Percentiles rank a stretch among this genome's conserved stretches.
These are phyloP conservation scores for Sphaerophoria taeniata DNA, from an alignment of 2,888 invertebrate genomes.

Conservation along the genomic window DNA sequence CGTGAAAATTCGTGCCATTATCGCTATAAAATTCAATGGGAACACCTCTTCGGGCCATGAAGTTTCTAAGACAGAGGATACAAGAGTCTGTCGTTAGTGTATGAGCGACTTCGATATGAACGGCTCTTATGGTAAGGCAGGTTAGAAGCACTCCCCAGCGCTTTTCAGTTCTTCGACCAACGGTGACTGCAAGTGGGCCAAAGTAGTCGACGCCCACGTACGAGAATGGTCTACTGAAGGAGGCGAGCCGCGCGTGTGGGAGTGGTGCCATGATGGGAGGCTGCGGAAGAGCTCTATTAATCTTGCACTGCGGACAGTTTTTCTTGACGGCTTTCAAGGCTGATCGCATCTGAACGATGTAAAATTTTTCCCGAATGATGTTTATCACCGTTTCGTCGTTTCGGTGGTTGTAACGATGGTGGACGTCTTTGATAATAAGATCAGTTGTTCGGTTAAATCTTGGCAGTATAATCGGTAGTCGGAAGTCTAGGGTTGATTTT, in stretches of 20 bases:
- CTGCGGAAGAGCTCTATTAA: slow-evolving; percentile 47
- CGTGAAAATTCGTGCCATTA: slow-evolving; percentile 43
- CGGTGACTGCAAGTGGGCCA: slow-evolving; percentile 36
- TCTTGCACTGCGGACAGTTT: slow-evolving; percentile 59
- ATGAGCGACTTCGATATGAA: slow-evolving; percentile 51
- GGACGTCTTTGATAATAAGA: slow-evolving; percentile 5
- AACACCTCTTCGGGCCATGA: slow-evolving; percentile 42
- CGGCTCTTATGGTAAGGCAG: slow-evolving; percentile 59
- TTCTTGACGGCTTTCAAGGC: slow-evolving; percentile 43
- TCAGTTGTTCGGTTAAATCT: slow-evolving; percentile 4
- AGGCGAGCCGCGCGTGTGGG: slow-evolving; percentile 1
- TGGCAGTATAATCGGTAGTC: slow-evolving; percentile 22
- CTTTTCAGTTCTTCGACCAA: slow-evolving; percentile 51
- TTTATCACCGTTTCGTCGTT: slow-evolving; percentile 29
- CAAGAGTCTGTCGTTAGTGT: slow-evolving; percentile 33
- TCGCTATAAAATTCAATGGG: slow-evolving; percentile 49
- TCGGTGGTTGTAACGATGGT: slow-evolving; percentile 17
- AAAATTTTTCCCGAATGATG: neutral
- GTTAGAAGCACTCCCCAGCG: slow-evolving; percentile 54
- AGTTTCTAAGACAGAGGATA: slow-evolving; percentile 38
- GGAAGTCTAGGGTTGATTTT: neutral
- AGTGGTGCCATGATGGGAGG: slow-evolving; percentile 53
- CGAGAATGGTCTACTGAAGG: slow-evolving; percentile 25
- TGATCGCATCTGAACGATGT: slow-evolving; percentile 1
- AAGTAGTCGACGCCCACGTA: slow-evolving; percentile 54